Base-by-base conservation (phyloP, 2,888 invertebrate genomes). In the Melanostoma mellinum region DNA sequence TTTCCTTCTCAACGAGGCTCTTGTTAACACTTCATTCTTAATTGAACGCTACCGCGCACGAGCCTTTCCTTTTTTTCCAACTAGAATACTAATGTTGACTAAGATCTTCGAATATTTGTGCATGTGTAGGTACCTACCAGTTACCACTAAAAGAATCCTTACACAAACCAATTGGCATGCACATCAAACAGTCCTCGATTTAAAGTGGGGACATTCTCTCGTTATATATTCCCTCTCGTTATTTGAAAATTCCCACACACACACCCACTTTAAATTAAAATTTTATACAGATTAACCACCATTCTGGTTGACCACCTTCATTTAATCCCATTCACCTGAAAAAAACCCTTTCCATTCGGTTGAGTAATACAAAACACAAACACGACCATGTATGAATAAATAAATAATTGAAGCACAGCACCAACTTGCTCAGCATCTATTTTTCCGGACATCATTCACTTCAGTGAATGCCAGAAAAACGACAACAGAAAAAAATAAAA, bases 401-500 rank as follows among this genome's bases (percentile, higher is more conserved):
- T 38, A 10, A 50, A 63, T 20, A 20, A 20, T 20, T 20, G 20
- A 20, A 20, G 20, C 20, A 6, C 50, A 50, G 5, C 36, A 48
- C 48, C n/a, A 36, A 38, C 63, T 50, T 36, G 32, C 63, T 8
- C 38, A 10, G 35, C 5, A 36, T 3, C 61, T 48, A 48, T 63
- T 63, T 46, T 63, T 48, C 48, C 48, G 48, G 48, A 9, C 48
- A 63, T 63, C 36, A 63, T 63, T 63, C 48, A 30, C 10, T 48
- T n/a, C n/a, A 63, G 48, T 36, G 48, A 48, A 35, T 30, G 48
- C 36, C 9, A 48, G 9, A n/a, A 38, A 32, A 3, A 40, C 20
- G 8, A 36, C 10, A 20, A 61, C 30, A n/a, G 6, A 5, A 30
- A 46, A 46, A 8, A 5, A 30, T 4, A 61, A 35, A 61, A 58